Percentiles rank a stretch among this genome's conserved stretches.
These are phyloP conservation scores for Caenorhabditis drosophilae DNA, from an alignment of 2,888 invertebrate genomes.

Conservation along the genomic window DNA sequence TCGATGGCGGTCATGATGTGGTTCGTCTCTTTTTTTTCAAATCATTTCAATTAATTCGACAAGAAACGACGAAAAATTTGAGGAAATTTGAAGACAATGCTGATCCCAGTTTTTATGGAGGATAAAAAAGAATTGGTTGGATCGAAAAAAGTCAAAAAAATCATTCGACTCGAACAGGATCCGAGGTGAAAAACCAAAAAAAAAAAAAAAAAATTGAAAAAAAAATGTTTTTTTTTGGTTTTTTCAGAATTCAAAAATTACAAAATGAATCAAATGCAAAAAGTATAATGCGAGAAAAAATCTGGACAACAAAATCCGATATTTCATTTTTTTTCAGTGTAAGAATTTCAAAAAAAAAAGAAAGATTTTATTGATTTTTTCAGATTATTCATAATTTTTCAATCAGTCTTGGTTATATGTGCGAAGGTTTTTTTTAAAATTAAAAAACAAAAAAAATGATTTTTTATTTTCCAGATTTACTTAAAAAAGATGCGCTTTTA, in stretches of 20 bases:
- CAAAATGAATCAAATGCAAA: conserved; percentile 7
- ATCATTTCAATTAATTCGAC: background rate
- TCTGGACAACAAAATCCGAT: conserved; percentile 18
- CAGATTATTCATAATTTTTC: conserved; percentile 11
- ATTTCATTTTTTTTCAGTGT: conserved; percentile 11
- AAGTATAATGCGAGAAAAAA: conserved; percentile 10
- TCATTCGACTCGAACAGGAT: conserved; percentile 19
- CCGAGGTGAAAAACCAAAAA: background rate
- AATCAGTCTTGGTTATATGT: background rate
- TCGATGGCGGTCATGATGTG: conserved; percentile 41
- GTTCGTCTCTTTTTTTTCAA: no score
- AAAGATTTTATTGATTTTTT: no score
- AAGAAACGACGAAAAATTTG: background rate
- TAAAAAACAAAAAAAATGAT: background rate
- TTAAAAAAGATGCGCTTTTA: conserved; percentile 10
- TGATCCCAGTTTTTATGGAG: conserved; percentile 18
- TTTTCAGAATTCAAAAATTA: conserved; percentile 6
- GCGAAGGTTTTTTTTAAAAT: conserved; percentile 1
- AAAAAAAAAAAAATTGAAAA: background rate
- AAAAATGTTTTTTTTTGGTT: background rate
- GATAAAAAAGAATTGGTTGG: conserved; percentile 20
- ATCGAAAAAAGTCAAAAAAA: conserved; percentile 27
- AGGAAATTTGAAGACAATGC: conserved; percentile 27
- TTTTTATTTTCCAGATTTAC: conserved; percentile 13
- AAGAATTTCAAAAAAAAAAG: background rate